Percentiles rank a stretch among this genome's conserved stretches.
phyloP scores from a whole-genome alignment of 2,797 vertebrate species.

The Brachyalestes nurse region DNA sequence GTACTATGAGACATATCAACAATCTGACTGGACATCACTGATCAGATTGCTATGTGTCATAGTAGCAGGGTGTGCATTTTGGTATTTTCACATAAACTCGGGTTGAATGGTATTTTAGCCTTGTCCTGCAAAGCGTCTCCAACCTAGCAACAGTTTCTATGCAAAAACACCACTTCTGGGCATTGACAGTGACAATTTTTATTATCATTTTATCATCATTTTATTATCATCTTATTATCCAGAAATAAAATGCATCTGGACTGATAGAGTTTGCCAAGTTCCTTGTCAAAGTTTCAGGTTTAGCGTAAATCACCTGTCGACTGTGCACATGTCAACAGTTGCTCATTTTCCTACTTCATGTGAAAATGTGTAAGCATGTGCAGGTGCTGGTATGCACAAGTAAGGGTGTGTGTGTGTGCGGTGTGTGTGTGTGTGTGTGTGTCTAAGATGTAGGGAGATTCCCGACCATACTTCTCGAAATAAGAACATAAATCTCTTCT shows the following conservation, averaged over 20 bases:
- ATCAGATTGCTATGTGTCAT: no score
- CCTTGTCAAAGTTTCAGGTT: background rate
- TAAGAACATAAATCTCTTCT: constrained; percentile 42
- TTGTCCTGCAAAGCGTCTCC: no score
- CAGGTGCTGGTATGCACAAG: background rate
- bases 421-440: constrained; percentile 9
- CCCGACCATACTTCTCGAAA: constrained; percentile 22
- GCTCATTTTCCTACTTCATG: constrained; percentile 3
- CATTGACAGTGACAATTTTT: no score
- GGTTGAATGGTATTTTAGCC: no score
- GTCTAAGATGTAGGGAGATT: constrained; percentile 31
- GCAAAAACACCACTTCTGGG: no score
- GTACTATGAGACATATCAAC: no score
- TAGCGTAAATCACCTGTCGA: background rate
- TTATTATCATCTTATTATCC: no score
- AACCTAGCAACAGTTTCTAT: no score
- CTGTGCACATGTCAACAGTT: background rate
- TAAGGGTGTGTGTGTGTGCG: constrained; percentile 2
- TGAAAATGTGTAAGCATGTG: background rate
- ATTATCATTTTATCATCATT: no score
- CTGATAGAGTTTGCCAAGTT: background rate
- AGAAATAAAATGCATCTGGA: background rate
- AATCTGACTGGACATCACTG: no score
- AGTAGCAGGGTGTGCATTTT: no score
- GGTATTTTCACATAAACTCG: no score